Base-by-base conservation (phyloP, 2,113 vertebrate genomes). In the Melanocharis versteri region DNA sequence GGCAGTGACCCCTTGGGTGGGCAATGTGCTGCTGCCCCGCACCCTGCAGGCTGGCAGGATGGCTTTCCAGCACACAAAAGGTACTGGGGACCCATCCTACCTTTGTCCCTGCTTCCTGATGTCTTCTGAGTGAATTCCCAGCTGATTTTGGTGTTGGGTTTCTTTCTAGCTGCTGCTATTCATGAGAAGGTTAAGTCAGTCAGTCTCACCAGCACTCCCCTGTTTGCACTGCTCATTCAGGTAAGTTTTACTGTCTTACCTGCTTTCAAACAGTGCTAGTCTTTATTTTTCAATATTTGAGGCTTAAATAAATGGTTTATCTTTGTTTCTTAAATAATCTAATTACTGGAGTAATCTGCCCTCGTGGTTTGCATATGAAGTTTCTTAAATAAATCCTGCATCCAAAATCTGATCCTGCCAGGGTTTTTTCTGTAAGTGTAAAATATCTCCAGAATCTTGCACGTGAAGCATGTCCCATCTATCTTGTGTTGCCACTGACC, bases 1-100 rank as follows among this genome's bases (percentile, higher is more conserved):
- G 45, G 98, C 99, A 0, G 92, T 99, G 56, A 96, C 95, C 1
- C 98, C 99, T 0, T 99, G 99, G 99, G 95, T 99, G 69, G 99
- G 99, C 2, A 98, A 99, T 1, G 73, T 98, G 31, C 66, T 98
- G 19, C 82, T 99, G 56, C 97, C 96, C 4, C 45, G 80, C 54
- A 54, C 81, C 85, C 4, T 64, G 47, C 3, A 53, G 3, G 10
- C 84, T 24, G 85, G 39, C 16, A 93, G 18, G 68, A 81, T 90
- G 15, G 30, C 81, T 5, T 45, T 54, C 13, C 50, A 12, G 19
- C 81, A 65, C 4, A 97, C 97, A 2, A 89, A 93, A 98, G 98
- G 98, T 99, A 50, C 35, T 50, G 50, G 31, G 42, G 18, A 48
- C 31, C 48, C 42, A 4, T 28, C 62, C 62, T 61, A 0, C 42